phyloP scores from a whole-genome alignment of 2,113 vertebrate species.

The Nycticryphes semicollaris region DNA sequence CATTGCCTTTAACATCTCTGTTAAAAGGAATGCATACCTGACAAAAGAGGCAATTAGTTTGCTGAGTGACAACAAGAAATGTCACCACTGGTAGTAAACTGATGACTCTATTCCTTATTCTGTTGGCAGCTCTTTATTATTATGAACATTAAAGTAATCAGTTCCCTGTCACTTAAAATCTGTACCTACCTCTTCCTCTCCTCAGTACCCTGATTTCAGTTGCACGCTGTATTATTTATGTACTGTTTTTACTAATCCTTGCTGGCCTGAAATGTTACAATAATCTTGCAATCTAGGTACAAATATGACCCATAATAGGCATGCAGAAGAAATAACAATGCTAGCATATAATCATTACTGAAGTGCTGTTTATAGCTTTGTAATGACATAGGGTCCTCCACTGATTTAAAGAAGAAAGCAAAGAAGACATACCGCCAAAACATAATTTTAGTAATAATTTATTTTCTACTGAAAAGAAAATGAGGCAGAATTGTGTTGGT shows the following conservation, averaged over 20 bases:
- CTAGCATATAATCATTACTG: background rate
- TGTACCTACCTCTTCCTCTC: background rate
- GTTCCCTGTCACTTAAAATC: conserved; percentile 55
- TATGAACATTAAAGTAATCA: conserved; percentile 48
- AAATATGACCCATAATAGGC: conserved; percentile 4
- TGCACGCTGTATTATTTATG: background rate
- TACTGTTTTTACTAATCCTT: conserved; percentile 14
- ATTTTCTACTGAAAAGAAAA: background rate
- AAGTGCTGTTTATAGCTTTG: background rate
- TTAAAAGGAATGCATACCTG: conserved; percentile 52
- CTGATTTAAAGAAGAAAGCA: background rate
- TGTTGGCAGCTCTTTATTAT: conserved; percentile 59
- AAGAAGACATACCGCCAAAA: background rate
- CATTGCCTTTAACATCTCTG: conserved; percentile 14
- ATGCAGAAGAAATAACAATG: background rate
- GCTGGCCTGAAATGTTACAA: background rate
- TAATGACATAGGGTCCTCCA: background rate
- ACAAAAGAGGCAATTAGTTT: conserved; percentile 61
- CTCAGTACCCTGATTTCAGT: background rate
- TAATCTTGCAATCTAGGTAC: background rate
- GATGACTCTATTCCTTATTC: conserved; percentile 60
- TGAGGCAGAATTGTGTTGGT: background rate
- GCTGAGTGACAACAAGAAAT: conserved; percentile 47
- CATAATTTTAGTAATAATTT: background rate
- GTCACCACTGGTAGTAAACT: conserved; percentile 41